Base-by-base conservation (phyloP, 2,888 invertebrate genomes). In the Himalopsyche kuldschensis region DNA sequence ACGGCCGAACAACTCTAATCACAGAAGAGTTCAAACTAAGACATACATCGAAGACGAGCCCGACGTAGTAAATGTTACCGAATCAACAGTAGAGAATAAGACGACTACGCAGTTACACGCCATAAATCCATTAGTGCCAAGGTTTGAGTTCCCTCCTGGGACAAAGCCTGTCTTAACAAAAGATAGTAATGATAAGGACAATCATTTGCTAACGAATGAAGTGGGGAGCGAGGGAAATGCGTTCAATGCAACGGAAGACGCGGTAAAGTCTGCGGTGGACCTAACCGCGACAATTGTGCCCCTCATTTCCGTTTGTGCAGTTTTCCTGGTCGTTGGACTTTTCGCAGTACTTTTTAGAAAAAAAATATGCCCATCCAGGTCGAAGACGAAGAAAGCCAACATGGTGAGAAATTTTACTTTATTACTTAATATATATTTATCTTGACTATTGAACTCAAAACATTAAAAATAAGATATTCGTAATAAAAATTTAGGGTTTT, bases 351-450 rank as follows among this genome's bases (percentile, higher is more conserved):
- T 96, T 82, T 94, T 95, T 87, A 94, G 95, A 87, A 95, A 93
- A 88, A 95, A 94, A 87, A 93, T 96, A 84, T 94, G 94, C 87
- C 89, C 91, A 55, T 92, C 92, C 75, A 93, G 94, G 88, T 90
- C 93, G n/a, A 95, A 94, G 87, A 93, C 92, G 41, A 92, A 92
- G 86, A 95, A 95, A 88, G 95, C 95, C 87, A 96, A 96, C 88
- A 94, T 95, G 94, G 96, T 95, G 88, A 89, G 91, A 88, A 6
- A 55, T 55, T 20, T 8, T 20, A 20, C 6, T 55, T 8, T 20
- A 6, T 55, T 48, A 4, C 4, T 48, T n/a, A 48, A 10, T n/a
- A 48, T n/a, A 48, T 6, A 55, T 20, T 15, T 41, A 41, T 41
- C 6, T 41, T 41, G n/a, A n/a, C n/a, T n/a, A n/a, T n/a, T n/a